Percentiles rank a stretch among this genome's conserved stretches.
phyloP scores from a whole-genome alignment of 1,140 invertebrate species.

The Musca domestica region DNA sequence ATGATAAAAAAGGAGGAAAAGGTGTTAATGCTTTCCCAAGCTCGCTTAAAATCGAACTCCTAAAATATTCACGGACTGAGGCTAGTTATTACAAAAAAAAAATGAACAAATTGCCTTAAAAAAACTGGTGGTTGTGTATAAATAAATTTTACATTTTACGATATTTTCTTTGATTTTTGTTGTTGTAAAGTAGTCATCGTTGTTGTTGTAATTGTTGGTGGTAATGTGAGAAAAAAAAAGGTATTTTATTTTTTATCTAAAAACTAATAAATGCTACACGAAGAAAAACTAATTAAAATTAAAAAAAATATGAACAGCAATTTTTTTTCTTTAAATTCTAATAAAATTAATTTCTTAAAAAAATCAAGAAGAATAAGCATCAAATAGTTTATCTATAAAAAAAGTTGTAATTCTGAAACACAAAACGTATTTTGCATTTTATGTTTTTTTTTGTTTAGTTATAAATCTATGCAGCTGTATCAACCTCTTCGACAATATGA shows the following conservation, averaged over 20 bases:
- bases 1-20: slow-evolving; percentile 4
- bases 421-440: too few species aligned
- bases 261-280: slow-evolving; percentile 21
- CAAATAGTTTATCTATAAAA: too few species aligned
- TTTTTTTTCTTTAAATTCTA: neutral
- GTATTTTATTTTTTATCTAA: neutral
- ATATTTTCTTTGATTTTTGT: neutral
- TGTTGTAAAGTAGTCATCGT: slow-evolving; percentile 1
- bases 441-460: too few species aligned
- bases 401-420: too few species aligned
- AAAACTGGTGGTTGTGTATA: neutral
- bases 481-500: slow-evolving; percentile 52
- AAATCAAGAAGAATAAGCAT: too few species aligned
- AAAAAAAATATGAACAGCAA: slow-evolving; percentile 1
- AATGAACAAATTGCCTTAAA: neutral
- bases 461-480: slow-evolving; percentile 46
- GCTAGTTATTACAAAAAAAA: too few species aligned
- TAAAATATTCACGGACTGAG: too few species aligned
- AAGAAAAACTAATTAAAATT: slow-evolving; percentile 4
- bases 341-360: slow-evolving; percentile 2
- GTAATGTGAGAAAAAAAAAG: slow-evolving; percentile 14
- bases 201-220: slow-evolving; percentile 10
- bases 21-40: neutral
- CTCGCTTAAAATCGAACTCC: too few species aligned
- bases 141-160: slow-evolving; percentile 4